A percentile compares a stretch with the other conserved stretches of the same genome.
Evolutionary conservation across 2,797 vertebrate species (phyloP).

Genomic region (Cuniculus paca): DNA sequence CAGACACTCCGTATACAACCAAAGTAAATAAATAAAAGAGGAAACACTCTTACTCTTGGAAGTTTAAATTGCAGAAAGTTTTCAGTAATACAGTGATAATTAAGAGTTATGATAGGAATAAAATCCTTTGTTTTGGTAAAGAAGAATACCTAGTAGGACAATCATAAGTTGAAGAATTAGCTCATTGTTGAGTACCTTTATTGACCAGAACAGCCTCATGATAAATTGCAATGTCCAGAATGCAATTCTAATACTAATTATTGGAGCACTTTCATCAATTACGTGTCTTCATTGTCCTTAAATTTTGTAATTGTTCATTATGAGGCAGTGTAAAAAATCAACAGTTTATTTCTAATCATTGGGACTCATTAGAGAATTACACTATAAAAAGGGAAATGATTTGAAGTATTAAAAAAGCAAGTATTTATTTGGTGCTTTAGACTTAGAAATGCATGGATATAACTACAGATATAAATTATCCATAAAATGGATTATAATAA

Average conservation of each 20-base stretch:
- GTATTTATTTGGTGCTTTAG: background rate
- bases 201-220: background rate
- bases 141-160: background rate
- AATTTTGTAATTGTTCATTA: background rate
- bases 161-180: background rate
- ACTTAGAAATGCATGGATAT: background rate
- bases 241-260: background rate
- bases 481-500: conserved; percentile 34
- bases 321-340: background rate
- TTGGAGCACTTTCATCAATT: conserved; percentile 1
- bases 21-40: background rate
- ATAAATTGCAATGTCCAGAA: background rate
- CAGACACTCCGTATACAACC: background rate
- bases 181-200: background rate
- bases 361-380: background rate
- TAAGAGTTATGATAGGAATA: background rate
- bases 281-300: background rate
- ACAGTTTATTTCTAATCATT: background rate
- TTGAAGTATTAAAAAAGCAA: background rate
- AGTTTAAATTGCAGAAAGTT: background rate
- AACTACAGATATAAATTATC: background rate
- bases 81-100: background rate
- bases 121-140: background rate
- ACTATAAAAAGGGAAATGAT: background rate
- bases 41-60: background rate